Evolutionary conservation across 2,113 vertebrate species (phyloP).

Genomic region (Gymnobelideus leadbeateri): DNA sequence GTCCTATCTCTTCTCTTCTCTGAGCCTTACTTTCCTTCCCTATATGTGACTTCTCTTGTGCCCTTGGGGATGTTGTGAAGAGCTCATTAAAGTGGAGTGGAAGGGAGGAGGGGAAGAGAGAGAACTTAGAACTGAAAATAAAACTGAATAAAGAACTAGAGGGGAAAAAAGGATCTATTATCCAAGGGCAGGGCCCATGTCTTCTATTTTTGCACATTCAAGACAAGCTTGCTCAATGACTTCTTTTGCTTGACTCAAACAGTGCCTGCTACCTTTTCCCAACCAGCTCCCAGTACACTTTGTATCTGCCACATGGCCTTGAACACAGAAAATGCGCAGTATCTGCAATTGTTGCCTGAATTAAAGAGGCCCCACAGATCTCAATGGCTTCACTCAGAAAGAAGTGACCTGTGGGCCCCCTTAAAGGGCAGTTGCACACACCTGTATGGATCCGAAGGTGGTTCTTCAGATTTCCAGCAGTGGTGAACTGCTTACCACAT

Average conservation of each 20-base stretch:
- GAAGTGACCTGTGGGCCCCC: constrained; percentile 36
- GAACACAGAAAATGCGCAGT: background rate
- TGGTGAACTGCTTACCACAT: constrained; percentile 98
- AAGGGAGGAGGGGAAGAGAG: too few relatives aligned
- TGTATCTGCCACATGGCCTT: background rate
- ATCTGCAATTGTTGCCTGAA: background rate
- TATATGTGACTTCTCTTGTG: constrained; percentile 36
- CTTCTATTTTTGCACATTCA: constrained; percentile 24
- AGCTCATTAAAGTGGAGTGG: constrained; percentile 41
- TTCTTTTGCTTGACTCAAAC: background rate
- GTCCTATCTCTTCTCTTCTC: background rate
- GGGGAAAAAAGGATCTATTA: constrained; percentile 21
- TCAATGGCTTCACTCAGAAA: background rate
- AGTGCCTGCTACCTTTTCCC: constrained; percentile 1
- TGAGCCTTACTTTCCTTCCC: background rate
- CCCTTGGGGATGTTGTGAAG: background rate
- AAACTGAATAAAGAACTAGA: background rate
- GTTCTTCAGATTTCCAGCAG: constrained; percentile 98
- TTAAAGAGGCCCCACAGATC: background rate
- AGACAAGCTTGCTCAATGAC: constrained; percentile 14
- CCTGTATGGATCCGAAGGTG: constrained; percentile 96
- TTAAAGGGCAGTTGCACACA: constrained; percentile 82
- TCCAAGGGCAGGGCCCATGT: background rate
- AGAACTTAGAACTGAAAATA: background rate
- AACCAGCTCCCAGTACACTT: background rate